Evolutionary conservation across 2,888 invertebrate species (phyloP).

Genomic region (Gibbula magus): DNA sequence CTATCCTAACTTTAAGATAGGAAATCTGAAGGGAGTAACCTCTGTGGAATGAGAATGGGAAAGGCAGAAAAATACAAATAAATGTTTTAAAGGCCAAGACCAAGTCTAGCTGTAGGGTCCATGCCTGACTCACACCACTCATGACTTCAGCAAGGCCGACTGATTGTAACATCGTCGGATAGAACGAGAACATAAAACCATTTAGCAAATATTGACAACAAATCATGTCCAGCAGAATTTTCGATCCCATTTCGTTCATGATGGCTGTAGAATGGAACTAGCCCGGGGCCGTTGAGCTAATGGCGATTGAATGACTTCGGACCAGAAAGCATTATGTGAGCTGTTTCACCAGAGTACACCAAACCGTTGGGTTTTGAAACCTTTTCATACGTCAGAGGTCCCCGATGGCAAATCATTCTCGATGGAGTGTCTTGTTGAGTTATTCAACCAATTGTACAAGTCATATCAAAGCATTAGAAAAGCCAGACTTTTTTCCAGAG

Average conservation of each 20-base stretch:
- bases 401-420: background rate
- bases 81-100: no score
- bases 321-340: background rate
- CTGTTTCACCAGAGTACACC: background rate
- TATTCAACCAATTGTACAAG: background rate
- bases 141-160: no score
- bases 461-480: background rate
- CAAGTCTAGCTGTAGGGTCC: no score
- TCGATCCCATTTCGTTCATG: background rate
- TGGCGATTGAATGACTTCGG: background rate
- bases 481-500: background rate
- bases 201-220: background rate
- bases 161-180: no score
- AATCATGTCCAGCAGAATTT: background rate
- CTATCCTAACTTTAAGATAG: no score
- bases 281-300: constrained; percentile 1
- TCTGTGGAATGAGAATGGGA: no score
- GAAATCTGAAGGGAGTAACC: no score
- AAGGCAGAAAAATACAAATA: no score
- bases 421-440: background rate
- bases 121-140: no score
- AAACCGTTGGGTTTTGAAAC: background rate
- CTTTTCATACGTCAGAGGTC: background rate
- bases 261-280: background rate
- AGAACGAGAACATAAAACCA: no score